Evolutionary conservation across 1,140 invertebrate genomes (phyloP).

Genomic region (Schlechtendalia chinensis): DNA sequence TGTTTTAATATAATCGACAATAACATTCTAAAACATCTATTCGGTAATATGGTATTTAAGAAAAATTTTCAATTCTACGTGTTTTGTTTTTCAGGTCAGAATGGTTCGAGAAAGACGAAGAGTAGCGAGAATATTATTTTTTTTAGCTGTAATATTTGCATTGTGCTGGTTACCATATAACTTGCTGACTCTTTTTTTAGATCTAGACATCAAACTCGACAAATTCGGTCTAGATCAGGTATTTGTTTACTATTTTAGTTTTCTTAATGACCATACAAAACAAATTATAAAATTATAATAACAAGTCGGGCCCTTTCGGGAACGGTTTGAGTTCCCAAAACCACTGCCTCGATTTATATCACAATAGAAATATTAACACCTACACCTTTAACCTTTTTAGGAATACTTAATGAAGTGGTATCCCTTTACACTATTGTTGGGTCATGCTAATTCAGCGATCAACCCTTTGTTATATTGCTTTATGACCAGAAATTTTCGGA

Average conservation of each 20-base stretch:
- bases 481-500: conserved; percentile 82
- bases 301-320: too few species aligned
- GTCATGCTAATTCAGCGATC: conserved; percentile 79
- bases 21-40: too few species aligned
- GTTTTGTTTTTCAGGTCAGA: conserved; percentile 42
- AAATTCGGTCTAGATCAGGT: conserved; percentile 38
- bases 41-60: too few species aligned
- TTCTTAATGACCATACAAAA: too few species aligned
- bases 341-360: background rate
- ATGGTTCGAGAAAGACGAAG: conserved; percentile 68
- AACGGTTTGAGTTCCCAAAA: background rate
- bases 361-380: background rate
- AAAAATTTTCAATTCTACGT: too few species aligned
- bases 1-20: too few species aligned
- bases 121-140: conserved; percentile 71
- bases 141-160: conserved; percentile 73
- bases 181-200: conserved; percentile 65
- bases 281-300: too few species aligned
- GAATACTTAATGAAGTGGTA: conserved; percentile 54
- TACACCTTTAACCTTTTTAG: conserved; percentile 7
- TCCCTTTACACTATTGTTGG: conserved; percentile 60
- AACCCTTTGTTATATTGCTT: conserved; percentile 88
- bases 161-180: conserved; percentile 79
- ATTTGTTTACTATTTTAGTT: background rate
- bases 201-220: conserved; percentile 59